phyloP scores from a whole-genome alignment of 2,113 vertebrate species.

The Mystacornis crossleyi region DNA sequence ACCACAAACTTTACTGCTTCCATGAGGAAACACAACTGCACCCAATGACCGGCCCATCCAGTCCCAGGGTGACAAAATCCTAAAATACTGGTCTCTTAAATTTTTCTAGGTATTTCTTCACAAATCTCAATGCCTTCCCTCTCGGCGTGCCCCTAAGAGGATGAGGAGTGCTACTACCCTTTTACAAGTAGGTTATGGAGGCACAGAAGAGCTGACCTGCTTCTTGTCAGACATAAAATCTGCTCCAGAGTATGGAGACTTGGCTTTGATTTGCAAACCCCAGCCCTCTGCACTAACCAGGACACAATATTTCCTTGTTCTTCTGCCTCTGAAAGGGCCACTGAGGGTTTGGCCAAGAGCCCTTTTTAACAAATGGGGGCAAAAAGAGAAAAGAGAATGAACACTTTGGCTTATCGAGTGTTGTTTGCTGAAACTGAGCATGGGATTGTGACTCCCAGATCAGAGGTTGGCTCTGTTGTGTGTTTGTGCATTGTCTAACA shows the following conservation, averaged over 20 bases:
- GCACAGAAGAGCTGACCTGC: not conserved
- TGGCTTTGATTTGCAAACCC: not conserved
- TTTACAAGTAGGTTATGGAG: not conserved
- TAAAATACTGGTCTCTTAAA: not conserved
- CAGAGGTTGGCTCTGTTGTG: not conserved
- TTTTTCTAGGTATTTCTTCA: not conserved
- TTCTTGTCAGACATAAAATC: not conserved
- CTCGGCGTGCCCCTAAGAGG: not conserved
- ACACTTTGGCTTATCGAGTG: slow-evolving; percentile 25
- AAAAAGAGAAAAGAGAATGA: not conserved
- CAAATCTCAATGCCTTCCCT: not conserved
- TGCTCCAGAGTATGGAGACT: not conserved
- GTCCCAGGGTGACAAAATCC: not conserved
- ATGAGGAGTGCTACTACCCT: not conserved
- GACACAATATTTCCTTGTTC: slow-evolving; percentile 42
- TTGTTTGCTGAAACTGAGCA: not conserved
- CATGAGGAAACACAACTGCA: not conserved
- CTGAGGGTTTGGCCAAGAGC: slow-evolving; percentile 30
- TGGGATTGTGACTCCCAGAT: not conserved
- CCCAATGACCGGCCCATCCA: not conserved
- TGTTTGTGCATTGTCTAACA: slow-evolving; percentile 15
- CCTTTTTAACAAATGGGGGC: slow-evolving; percentile 1
- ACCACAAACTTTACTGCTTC: not conserved
- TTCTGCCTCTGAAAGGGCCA: slow-evolving; percentile 19
- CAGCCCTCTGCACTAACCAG: not conserved